These are phyloP conservation scores for Clanis bilineata DNA, from an alignment of 2,888 invertebrate species.

Conservation along the genomic window DNA sequence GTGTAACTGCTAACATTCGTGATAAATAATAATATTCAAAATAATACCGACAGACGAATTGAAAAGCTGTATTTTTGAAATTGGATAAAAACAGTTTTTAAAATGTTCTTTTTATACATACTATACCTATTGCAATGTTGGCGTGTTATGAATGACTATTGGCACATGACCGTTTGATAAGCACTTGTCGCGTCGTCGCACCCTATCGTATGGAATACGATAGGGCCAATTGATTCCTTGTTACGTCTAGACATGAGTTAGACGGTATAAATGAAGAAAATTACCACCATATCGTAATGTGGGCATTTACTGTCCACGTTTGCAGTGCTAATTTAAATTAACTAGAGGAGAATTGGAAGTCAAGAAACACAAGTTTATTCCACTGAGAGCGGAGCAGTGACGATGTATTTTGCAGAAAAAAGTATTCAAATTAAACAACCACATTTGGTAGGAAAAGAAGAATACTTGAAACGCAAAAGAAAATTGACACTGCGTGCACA, in stretches of 20 bases:
- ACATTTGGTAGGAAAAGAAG: slow-evolving; percentile 24
- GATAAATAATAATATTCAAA: too few species aligned
- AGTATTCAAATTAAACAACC: neutral
- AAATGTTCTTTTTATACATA: neutral
- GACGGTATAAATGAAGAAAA: slow-evolving; percentile 10
- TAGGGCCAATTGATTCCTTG: slow-evolving; percentile 19
- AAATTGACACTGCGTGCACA: slow-evolving; percentile 47
- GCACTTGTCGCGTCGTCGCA: neutral
- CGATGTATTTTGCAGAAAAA: neutral
- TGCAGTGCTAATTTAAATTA: neutral
- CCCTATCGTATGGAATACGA: neutral
- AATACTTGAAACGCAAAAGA: slow-evolving; percentile 29
- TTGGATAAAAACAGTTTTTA: too few species aligned
- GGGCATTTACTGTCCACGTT: neutral
- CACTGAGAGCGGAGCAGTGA: neutral
- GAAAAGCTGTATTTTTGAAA: too few species aligned
- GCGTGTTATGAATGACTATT: neutral
- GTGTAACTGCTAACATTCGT: too few species aligned
- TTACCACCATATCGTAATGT: neutral
- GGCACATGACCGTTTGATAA: slow-evolving; percentile 17
- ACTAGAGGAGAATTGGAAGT: neutral
- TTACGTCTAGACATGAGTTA: slow-evolving; percentile 18
- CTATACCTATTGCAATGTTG: neutral
- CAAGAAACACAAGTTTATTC: neutral
- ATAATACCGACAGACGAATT: too few species aligned